Base-by-base conservation (phyloP, 1,140 invertebrate genomes). In the Nebria ingens region DNA sequence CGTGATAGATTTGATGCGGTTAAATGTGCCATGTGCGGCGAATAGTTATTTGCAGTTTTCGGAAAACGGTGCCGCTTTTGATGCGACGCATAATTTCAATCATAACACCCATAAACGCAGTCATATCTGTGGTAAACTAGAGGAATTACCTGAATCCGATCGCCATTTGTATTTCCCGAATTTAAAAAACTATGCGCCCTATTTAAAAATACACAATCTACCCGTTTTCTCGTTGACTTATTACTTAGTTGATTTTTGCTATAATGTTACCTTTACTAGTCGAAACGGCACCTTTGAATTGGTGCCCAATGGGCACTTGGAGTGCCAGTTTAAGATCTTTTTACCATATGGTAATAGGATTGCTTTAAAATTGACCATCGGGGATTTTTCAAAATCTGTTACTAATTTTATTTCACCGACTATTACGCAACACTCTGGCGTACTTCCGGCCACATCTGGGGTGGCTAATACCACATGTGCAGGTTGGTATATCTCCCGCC, bases 331-430 rank as follows among this genome's bases (percentile, higher is more conserved):
- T 65, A 71, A 73, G 58, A 78, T 84, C 49, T 77, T 80, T 56
- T 62, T 83, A 51, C 81, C 82, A 0, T 82, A 80, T 64, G 82
- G 82, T 1, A 78, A 82, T 65, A 63, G 75, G 25, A 75, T 82
- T 2, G 73, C 75, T 4, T 61, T 83, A 45, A 70, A 72, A 2
- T 66, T 82, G 2, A 72, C 75, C 61, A 77, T 79, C 67, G 78
- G 76, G 63, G 60, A 64, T 45, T 9, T 12, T 12, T 45, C 40
- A 4, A 17, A 9, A 17, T 9, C 40, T 12, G 40, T 29, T 29
- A 13, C 13, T 13, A 29, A 29, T 29, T n/a, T n/a, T n/a, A n/a
- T n/a, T n/a, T n/a, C 25, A 34, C 6, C 25, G n/a, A n/a, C 25
- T 9, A 34, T 34, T 9, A 34, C 25, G n/a, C 25, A 34, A 34